Evolutionary conservation across 2,888 invertebrate species (phyloP).

Genomic region (Opisthograptis luteolata): DNA sequence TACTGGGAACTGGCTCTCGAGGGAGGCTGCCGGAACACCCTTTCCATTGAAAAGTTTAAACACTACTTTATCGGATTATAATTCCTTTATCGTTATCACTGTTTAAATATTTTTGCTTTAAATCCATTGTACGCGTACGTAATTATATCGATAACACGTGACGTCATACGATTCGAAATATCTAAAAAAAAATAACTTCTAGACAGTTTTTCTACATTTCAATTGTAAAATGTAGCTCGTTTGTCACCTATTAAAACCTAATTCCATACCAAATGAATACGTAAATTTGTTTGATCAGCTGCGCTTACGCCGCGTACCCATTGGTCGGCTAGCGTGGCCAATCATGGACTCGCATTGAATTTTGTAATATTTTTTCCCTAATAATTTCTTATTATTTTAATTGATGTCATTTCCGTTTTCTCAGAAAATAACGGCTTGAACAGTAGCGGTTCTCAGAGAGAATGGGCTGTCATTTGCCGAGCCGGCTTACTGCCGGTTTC

Average conservation of each 20-base stretch:
- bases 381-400: constrained; percentile 2
- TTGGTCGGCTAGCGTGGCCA: constrained; percentile 43
- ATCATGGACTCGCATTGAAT: constrained; percentile 32
- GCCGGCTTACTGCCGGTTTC: too few species aligned
- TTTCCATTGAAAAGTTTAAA: too few species aligned
- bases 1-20: too few species aligned
- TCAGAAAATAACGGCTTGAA: background rate
- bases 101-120: too few species aligned
- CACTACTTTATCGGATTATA: too few species aligned
- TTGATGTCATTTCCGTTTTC: constrained; percentile 8
- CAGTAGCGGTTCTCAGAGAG: too few species aligned
- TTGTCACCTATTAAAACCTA: constrained; percentile 26
- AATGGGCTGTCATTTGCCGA: too few species aligned
- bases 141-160: too few species aligned
- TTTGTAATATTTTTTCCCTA: constrained; percentile 28
- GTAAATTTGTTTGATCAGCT: constrained; percentile 40
- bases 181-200: background rate
- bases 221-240: background rate
- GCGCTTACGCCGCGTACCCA: constrained; percentile 36
- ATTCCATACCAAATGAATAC: constrained; percentile 27
- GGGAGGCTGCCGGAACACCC: too few species aligned
- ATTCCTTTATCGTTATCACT: too few species aligned
- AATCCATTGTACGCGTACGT: too few species aligned
- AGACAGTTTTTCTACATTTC: constrained; percentile 1
- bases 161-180: too few species aligned